phyloP scores from a whole-genome alignment of 2,797 vertebrate genomes.

The Threskiornis aethiopicus region DNA sequence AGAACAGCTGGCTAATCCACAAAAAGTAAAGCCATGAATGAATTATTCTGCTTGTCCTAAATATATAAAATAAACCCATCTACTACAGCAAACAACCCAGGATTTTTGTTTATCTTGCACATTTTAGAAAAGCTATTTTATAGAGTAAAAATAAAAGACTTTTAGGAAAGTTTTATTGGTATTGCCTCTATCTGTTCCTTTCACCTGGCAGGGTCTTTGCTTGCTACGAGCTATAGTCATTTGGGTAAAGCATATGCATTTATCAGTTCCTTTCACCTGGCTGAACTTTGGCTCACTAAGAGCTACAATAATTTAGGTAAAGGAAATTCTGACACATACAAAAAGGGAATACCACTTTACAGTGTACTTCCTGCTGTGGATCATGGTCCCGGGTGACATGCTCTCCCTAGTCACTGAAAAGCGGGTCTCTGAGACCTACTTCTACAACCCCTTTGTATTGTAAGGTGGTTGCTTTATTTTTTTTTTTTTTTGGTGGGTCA shows the following conservation, averaged over 20 bases:
- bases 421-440: not conserved
- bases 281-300: not conserved
- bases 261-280: not conserved
- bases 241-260: not conserved
- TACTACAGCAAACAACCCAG: not conserved
- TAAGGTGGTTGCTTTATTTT: not conserved
- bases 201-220: not conserved
- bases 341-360: not conserved
- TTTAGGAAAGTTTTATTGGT: not conserved
- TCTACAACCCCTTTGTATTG: not conserved
- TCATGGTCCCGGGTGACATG: not conserved
- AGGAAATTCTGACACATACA: not conserved
- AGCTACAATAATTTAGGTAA: not conserved
- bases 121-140: not conserved
- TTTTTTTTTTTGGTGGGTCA: not conserved
- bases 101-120: slow-evolving; percentile 16
- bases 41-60: slow-evolving; percentile 7
- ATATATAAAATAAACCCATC: not conserved
- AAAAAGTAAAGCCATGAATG: not conserved
- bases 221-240: not conserved
- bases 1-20: not conserved
- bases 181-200: not conserved
- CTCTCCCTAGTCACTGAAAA: not conserved
- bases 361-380: not conserved
- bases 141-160: not conserved